Evolutionary conservation across 2,113 vertebrate species (phyloP), one percentile per base, ranked within the genome.

Genomic region (Oxygymnocypris stewartii): DNA sequence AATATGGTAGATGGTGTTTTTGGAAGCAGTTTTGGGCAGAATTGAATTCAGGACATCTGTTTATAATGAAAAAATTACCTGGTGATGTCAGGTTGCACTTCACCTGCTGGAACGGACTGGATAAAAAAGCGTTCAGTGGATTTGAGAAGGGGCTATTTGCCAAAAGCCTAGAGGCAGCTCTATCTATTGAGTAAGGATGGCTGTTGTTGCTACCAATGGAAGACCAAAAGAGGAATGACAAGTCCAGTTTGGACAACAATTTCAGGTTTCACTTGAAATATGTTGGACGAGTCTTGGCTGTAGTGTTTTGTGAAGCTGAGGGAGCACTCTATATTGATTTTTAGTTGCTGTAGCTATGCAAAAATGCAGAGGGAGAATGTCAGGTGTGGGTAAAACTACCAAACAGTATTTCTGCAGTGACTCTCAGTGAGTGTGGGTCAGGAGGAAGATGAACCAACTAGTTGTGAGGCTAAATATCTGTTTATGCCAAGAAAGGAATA

Each of bases 371-470:
- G 23, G 12, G 28, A 79, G 51, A 79, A 79, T 57, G 49, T 79
- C 51, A 79, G 5, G 51, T 35, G 28, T 79, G 77, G 77, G 18
- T 57, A 79, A 37, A 79, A 54, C 77, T 49, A 76, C 74, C 12
- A 49, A 76, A 47, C 74, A 79, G 77, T 37, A 57, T 54, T 57
- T 79, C 31, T 79, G 28, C 51, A 37, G 77, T 57, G 49, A 37
- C 35, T 42, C 35, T 57, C 76, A 78, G 2, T 74, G 40, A 78
- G 49, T 42, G 7, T 42, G 69, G 37, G 9, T 20, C 10, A 42
- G 4, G 20, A 40, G 18, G 16, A 42, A 42, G 35, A 42, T n/a
- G 9, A 42, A 12, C 37, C 8, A 20, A 74, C 71, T 44, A 11
- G 20, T 23, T n/a, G 6, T 74, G 71, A 74, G 20, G 9, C 7